phyloP scores from a whole-genome alignment of 2,888 invertebrate genomes.

The Drosophila anceps region DNA sequence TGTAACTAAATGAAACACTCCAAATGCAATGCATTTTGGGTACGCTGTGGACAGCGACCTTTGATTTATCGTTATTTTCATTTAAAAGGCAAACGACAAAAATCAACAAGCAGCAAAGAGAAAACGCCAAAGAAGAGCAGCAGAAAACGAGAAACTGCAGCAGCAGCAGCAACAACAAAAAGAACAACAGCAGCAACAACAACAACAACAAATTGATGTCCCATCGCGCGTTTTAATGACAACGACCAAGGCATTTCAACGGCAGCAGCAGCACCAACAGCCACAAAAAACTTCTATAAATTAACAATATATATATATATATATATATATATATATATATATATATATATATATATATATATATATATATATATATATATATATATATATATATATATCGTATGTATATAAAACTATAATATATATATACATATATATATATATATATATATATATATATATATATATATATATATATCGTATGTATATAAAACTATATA shows the following conservation, averaged over 20 bases:
- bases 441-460: slow-evolving; percentile 39
- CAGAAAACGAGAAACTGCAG: slow-evolving; percentile 30
- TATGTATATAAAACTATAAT: slow-evolving; percentile 13
- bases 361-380: slow-evolving; percentile 42
- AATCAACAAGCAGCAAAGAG: slow-evolving; percentile 67
- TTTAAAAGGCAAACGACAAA: slow-evolving; percentile 82
- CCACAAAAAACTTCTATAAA: slow-evolving; percentile 78
- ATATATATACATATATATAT: slow-evolving; percentile 29
- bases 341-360: slow-evolving; percentile 19
- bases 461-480: slow-evolving; percentile 26
- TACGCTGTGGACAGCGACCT: slow-evolving; percentile 57
- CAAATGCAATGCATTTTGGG: slow-evolving; percentile 46
- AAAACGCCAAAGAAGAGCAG: slow-evolving; percentile 40
- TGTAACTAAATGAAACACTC: slow-evolving; percentile 22
- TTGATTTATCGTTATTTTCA: slow-evolving; percentile 81
- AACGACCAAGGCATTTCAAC: slow-evolving; percentile 75
- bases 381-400: slow-evolving; percentile 26
- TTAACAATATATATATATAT: slow-evolving; percentile 67
- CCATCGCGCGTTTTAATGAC: slow-evolving; percentile 81
- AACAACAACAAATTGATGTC: slow-evolving; percentile 74
- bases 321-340: slow-evolving; percentile 28
- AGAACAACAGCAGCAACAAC: slow-evolving; percentile 43
- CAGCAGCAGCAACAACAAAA: slow-evolving; percentile 32
- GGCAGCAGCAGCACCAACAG: slow-evolving; percentile 24
- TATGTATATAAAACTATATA: slow-evolving; percentile 15